Conservation (phyloP, 2,888 invertebrate genomes). For the Palloptera scutellata region DNA sequence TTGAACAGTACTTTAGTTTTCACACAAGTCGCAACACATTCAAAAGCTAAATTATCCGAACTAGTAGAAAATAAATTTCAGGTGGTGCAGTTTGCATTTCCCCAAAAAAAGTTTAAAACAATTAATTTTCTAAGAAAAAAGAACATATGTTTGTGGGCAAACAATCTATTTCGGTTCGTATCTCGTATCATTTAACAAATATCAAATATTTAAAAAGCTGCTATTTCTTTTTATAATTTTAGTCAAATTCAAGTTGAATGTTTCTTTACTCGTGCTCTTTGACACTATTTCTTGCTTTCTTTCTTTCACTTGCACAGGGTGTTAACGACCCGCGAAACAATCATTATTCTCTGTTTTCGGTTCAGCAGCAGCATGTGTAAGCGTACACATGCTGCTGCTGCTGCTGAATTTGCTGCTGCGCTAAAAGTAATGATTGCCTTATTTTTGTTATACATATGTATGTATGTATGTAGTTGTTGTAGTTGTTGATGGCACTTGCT, state of each 20-base stretch:
- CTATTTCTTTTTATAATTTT: background rate
- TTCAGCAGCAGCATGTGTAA: background rate
- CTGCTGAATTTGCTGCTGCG: too few relatives aligned
- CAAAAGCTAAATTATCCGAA: background rate
- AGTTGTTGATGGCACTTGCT: conserved; percentile 37
- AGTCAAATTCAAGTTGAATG: background rate
- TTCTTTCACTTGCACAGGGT: background rate
- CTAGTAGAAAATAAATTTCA: too few relatives aligned
- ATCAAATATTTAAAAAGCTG: conserved; percentile 19
- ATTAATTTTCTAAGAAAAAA: too few relatives aligned
- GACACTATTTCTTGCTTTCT: background rate
- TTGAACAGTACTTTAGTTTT: too few relatives aligned
- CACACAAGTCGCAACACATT: too few relatives aligned
- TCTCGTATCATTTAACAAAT: too few relatives aligned
- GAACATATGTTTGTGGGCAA: too few relatives aligned
- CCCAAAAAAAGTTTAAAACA: background rate
- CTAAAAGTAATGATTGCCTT: conserved; percentile 3
- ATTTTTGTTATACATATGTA: conserved; percentile 5
- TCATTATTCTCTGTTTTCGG: background rate
- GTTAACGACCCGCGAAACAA: background rate
- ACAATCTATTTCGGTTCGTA: too few relatives aligned
- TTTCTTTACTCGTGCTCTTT: conserved; percentile 1
- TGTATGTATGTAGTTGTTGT: conserved; percentile 4
- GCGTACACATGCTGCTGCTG: too few relatives aligned
- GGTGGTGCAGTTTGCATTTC: too few relatives aligned